Conservation (phyloP, 2,888 invertebrate genomes). For the Coremacera marginata region DNA sequence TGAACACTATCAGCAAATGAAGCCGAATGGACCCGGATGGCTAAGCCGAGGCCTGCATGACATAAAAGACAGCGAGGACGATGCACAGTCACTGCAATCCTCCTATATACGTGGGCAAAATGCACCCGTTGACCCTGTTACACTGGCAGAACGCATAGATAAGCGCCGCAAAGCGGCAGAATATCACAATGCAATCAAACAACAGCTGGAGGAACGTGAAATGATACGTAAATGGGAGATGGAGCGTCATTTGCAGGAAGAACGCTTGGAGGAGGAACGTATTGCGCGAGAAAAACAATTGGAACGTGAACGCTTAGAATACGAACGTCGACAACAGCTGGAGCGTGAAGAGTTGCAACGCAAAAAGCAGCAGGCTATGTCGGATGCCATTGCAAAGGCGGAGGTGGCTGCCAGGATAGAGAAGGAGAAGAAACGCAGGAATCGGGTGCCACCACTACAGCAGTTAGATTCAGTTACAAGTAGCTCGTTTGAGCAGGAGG, state of each 20-base stretch:
- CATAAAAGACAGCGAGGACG: constrained; percentile 70
- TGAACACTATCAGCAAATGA: constrained; percentile 40
- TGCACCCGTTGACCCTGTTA: constrained; percentile 82
- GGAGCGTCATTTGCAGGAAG: constrained; percentile 80
- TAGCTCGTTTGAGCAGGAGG: neutral
- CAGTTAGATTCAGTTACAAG: constrained; percentile 35
- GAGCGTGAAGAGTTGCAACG: constrained; percentile 81
- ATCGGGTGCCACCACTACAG: constrained; percentile 53
- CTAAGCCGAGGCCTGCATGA: constrained; percentile 71
- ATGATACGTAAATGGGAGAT: constrained; percentile 81
- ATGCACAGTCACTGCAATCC: constrained; percentile 64
- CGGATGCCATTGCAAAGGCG: constrained; percentile 83
- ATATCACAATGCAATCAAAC: constrained; percentile 86
- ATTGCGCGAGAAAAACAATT: constrained; percentile 80
- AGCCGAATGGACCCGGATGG: constrained; percentile 70
- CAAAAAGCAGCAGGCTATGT: constrained; percentile 80
- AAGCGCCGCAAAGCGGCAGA: constrained; percentile 86
- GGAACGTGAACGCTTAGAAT: constrained; percentile 77
- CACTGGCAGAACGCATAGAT: constrained; percentile 84
- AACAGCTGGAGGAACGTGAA: constrained; percentile 88
- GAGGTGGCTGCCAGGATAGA: constrained; percentile 80
- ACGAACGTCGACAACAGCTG: constrained; percentile 76
- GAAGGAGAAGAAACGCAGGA: constrained; percentile 72
- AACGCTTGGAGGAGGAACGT: constrained; percentile 83
- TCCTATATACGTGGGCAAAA: constrained; percentile 89